These are phyloP conservation scores for Hyposoter didymator DNA, from an alignment of 2,888 invertebrate genomes.

Conservation along the genomic window DNA sequence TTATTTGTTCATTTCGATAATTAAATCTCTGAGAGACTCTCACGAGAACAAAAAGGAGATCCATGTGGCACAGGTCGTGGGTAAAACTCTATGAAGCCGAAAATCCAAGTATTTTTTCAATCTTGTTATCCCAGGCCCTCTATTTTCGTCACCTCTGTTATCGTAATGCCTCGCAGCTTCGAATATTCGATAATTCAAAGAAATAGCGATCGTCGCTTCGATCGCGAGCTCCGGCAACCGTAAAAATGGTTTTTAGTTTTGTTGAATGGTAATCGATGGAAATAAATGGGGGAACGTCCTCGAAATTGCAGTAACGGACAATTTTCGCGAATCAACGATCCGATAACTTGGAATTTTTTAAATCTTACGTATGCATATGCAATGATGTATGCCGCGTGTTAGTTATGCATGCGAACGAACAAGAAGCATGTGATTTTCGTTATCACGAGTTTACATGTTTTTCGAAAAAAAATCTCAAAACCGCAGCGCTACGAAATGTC, in stretches of 20 bases:
- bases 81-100: neutral
- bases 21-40: no score
- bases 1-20: no score
- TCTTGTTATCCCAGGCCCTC: no score
- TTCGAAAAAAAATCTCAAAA: constrained; percentile 9
- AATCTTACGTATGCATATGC: constrained; percentile 9
- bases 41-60: neutral
- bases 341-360: constrained; percentile 18
- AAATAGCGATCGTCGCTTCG: neutral
- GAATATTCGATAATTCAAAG: neutral
- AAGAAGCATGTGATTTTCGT: constrained; percentile 29
- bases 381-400: constrained; percentile 31
- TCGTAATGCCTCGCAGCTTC: neutral
- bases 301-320: neutral
- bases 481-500: neutral
- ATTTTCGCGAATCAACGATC: neutral
- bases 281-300: neutral
- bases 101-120: neutral
- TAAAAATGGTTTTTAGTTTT: neutral
- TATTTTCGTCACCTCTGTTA: neutral
- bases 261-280: neutral
- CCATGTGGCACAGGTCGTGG: neutral
- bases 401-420: constrained; percentile 53
- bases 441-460: constrained; percentile 9
- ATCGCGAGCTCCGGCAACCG: neutral